Evolutionary conservation across 2,888 invertebrate species (phyloP).

Genomic region (Hirtodrosophila alboralis): DNA sequence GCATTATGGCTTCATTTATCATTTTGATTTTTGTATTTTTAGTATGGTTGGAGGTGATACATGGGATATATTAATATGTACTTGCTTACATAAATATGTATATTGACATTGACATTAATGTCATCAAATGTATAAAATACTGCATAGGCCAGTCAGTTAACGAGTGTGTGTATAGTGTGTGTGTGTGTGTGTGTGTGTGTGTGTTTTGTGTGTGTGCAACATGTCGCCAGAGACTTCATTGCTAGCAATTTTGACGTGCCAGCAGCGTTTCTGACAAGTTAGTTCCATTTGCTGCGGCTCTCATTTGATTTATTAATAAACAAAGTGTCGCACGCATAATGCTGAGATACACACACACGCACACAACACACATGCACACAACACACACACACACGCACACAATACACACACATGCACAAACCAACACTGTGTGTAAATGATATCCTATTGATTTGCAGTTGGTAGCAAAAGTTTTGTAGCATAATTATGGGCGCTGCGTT

Average conservation of each 20-base stretch:
- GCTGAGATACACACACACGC: conserved; percentile 5
- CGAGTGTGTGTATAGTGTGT: conserved; percentile 1
- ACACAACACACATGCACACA: conserved; percentile 1
- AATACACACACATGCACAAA: conserved; percentile 2
- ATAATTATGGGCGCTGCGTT: conserved; percentile 10
- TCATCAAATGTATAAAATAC: conserved; percentile 22
- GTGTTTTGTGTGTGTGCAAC: conserved; percentile 33
- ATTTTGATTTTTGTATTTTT: too few relatives aligned
- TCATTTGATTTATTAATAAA: conserved; percentile 70
- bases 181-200: not conserved
- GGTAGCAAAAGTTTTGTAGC: conserved; percentile 3
- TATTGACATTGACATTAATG: conserved; percentile 43
- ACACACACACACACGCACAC: not conserved
- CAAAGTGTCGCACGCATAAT: conserved; percentile 45
- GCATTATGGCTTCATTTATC: conserved; percentile 44
- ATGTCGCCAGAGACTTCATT: conserved; percentile 48
- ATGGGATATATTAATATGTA: too few relatives aligned
- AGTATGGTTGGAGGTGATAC: too few relatives aligned
- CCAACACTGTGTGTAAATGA: conserved; percentile 44
- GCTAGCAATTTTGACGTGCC: conserved; percentile 51
- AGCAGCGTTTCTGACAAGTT: conserved; percentile 59
- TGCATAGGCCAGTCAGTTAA: conserved; percentile 15
- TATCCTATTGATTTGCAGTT: conserved; percentile 58
- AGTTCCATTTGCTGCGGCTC: conserved; percentile 46
- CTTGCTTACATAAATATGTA: not conserved